Evolutionary conservation across 2,113 vertebrate genomes (phyloP).

Genomic region (Leptobrachium leishanense): DNA sequence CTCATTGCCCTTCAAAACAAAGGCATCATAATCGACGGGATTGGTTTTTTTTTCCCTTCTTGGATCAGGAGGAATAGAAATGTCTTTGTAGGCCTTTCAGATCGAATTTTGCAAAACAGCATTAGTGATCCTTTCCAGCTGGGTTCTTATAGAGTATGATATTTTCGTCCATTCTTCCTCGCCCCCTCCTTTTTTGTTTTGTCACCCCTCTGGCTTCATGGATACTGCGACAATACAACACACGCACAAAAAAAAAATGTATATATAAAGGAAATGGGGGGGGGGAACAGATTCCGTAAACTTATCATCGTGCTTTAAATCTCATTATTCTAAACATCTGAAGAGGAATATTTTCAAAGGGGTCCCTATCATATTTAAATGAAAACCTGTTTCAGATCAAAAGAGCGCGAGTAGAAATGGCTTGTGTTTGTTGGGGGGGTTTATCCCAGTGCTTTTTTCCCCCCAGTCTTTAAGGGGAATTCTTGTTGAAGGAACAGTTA

Average conservation of each 20-base stretch:
- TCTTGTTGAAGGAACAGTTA: constrained; percentile 59
- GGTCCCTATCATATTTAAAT: constrained; percentile 71
- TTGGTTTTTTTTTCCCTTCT: constrained; percentile 54
- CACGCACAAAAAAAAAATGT: constrained; percentile 51
- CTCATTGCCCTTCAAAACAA: constrained; percentile 55
- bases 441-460: constrained; percentile 44
- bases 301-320: constrained; percentile 74
- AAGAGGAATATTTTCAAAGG: constrained; percentile 72
- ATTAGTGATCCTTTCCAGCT: constrained; percentile 76
- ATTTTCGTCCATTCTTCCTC: constrained; percentile 55
- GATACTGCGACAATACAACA: constrained; percentile 55
- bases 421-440: constrained; percentile 11
- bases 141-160: constrained; percentile 60
- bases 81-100: constrained; percentile 68
- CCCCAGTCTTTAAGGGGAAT: constrained; percentile 35
- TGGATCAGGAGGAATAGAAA: constrained; percentile 42
- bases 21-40: constrained; percentile 65
- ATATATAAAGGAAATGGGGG: constrained; percentile 57
- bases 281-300: constrained; percentile 59
- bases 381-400: constrained; percentile 80
- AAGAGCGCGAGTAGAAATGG: constrained; percentile 59
- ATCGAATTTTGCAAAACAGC: constrained; percentile 69
- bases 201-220: constrained; percentile 51
- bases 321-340: constrained; percentile 81
- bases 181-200: constrained; percentile 22